Evolutionary conservation across 2,888 invertebrate genomes (phyloP).

Genomic region (Hemithea aestivaria): DNA sequence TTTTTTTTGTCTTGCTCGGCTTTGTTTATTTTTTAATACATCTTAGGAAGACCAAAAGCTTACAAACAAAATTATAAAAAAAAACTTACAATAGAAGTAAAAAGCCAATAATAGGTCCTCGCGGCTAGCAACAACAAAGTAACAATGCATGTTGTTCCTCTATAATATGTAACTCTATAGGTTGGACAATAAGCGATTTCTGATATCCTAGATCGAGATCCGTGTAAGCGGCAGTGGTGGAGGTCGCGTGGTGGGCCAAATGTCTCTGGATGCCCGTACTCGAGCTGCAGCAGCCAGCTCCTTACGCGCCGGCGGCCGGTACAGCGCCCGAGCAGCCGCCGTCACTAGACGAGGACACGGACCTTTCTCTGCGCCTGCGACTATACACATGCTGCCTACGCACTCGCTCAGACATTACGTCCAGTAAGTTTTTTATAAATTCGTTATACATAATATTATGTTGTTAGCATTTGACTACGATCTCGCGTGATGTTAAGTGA

Average conservation of each 20-base stretch:
- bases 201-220: conserved; percentile 72
- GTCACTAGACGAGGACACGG: conserved; percentile 93
- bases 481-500: too few species aligned
- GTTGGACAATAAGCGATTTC: too few species aligned
- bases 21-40: too few species aligned
- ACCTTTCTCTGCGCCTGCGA: conserved; percentile 89
- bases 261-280: conserved; percentile 92
- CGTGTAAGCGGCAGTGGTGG: conserved; percentile 57
- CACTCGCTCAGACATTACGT: conserved; percentile 71
- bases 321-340: conserved; percentile 94
- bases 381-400: conserved; percentile 84
- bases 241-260: conserved; percentile 82
- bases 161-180: too few species aligned
- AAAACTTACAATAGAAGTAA: too few species aligned
- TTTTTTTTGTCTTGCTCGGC: too few species aligned
- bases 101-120: too few species aligned
- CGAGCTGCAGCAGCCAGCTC: conserved; percentile 95
- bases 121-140: too few species aligned
- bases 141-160: too few species aligned
- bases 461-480: too few species aligned
- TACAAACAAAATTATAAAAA: too few species aligned
- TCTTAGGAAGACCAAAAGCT: too few species aligned
- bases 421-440: conserved; percentile 51
- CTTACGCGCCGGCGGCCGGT: conserved; percentile 89
- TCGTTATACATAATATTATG: neutral